Evolutionary conservation across 2,113 vertebrate genomes (phyloP), one percentile per base, ranked within the genome.

Genomic region (Pseudopipra pipra): DNA sequence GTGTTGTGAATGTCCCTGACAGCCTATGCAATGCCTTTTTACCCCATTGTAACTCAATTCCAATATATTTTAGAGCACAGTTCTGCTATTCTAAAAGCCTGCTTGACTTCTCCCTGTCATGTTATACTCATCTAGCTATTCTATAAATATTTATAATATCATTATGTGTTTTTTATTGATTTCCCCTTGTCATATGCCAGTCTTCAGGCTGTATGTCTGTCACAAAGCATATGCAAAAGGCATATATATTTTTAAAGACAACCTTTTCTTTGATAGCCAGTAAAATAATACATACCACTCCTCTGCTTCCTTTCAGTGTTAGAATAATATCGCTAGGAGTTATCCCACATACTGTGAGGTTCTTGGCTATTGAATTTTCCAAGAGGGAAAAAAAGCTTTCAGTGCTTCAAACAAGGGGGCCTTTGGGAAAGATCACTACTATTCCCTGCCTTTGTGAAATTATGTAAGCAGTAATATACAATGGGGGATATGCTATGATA

Each of bases 91-190:
- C 35, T 51, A 72, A 85, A 80, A 90, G 21, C 14, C 59, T 63
- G 74, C 63, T 46, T 84, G 12, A 22, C 49, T 86, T 97, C n/a
- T 78, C 41, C 41, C 68, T 54, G 21, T 35, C 47, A 51, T 44
- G 55, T 70, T 61, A 62, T 8, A 68, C 21, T 66, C 8, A 74
- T 59, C 33, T 23, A 58, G 33, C 31, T 86, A 61, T 52, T 78
- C 70, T 20, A 86, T 65, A 95, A 81, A 92, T 95, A 95, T 91
- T 95, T 88, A 87, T 59, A 73, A 37, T 59, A 66, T 56, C 12
- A 74, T 85, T 68, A 87, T 82, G 51, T 16, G 63, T 78, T 93
- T 95, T 96, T 92, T 55, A 93, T 85, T 74, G 55, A 82, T 85
- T 82, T 75, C 44, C 33, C 33, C 74, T 86, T 73, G 73, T 44